Evolutionary conservation across 2,113 vertebrate genomes (phyloP), one percentile per base, ranked within the genome.

Genomic region (Podiceps cristatus): DNA sequence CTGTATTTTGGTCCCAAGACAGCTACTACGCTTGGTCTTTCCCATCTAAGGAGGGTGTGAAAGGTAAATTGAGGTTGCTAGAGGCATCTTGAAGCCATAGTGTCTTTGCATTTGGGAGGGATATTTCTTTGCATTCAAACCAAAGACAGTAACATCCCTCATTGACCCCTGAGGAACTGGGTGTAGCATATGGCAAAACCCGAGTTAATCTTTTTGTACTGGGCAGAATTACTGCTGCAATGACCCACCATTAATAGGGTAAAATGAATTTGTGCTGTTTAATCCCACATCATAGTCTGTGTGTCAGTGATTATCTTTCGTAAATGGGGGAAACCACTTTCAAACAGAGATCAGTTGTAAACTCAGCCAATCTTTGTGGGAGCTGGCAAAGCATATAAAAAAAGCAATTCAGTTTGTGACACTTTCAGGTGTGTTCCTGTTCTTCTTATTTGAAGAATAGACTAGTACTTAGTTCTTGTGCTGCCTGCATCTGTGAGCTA

Each of bases 191-290:
- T 25, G 22, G 28, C 42, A 47, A 9, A 90, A 13, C 5, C 5
- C 22, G 35, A 53, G 14, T 31, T 87, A 2, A 11, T 31, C 17
- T 47, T 77, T 77, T 9, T 4, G 15, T 55, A 5, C 14, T 49
- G 59, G 17, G 27, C 10, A 40, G 67, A 55, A 35, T 31, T 42
- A 8, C 15, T 94, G 45, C 80, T n/a, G 27, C 24, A 64, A 6
- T 13, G 81, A 4, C 4, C 9, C 37, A 6, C 16, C 35, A 16
- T 64, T 33, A 1, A 0, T 2, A 5, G 63, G 27, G 13, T 11
- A 4, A 28, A 44, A 0, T 9, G 63, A 16, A 6, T 11, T 18
- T 31, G 18, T 10, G 24, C 28, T 31, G 28, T 40, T 28, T 37
- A 22, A 47, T 14, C 14, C 47, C 49, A 20, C 28, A 18, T 19